Evolutionary conservation across 2,113 vertebrate species (phyloP).

Genomic region (Phoxinus phoxinus): DNA sequence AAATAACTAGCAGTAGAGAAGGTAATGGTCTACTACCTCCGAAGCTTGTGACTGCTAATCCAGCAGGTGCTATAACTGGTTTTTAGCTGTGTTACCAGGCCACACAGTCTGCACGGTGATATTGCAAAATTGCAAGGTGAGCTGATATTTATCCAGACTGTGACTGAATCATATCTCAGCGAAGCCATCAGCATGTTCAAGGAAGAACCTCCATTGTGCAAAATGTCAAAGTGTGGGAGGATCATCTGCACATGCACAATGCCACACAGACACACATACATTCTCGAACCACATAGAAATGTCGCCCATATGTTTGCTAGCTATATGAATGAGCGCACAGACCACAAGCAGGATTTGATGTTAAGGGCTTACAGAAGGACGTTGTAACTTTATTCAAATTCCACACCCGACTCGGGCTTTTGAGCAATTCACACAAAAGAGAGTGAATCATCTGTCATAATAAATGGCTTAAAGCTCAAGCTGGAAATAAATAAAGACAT

Average conservation of each 20-base stretch:
- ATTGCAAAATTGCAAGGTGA: constrained; percentile 20
- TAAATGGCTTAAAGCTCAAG: constrained; percentile 31
- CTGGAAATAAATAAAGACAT: constrained; percentile 9
- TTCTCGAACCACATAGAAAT: constrained; percentile 39
- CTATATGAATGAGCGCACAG: background rate
- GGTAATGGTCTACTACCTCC: background rate
- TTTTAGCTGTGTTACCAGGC: constrained; percentile 16
- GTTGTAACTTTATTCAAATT: constrained; percentile 21
- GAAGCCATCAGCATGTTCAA: constrained; percentile 49
- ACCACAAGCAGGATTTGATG: constrained; percentile 24
- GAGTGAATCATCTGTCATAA: constrained; percentile 38
- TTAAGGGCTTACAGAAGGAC: background rate
- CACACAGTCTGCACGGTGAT: constrained; percentile 26
- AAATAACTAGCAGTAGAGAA: background rate
- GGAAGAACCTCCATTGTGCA: constrained; percentile 44
- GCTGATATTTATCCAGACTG: constrained; percentile 52
- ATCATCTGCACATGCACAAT: constrained; percentile 46
- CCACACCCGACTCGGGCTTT: background rate
- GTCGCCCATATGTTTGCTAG: constrained; percentile 23
- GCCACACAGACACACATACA: constrained; percentile 34
- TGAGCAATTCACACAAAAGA: constrained; percentile 23
- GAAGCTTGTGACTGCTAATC: constrained; percentile 6
- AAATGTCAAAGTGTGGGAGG: constrained; percentile 58
- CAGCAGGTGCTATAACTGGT: constrained; percentile 12
- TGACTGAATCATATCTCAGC: constrained; percentile 48